Evolutionary conservation across 2,888 invertebrate species (phyloP), one percentile per base, ranked within the genome.

Genomic region (Lepidochitona cinerea): DNA sequence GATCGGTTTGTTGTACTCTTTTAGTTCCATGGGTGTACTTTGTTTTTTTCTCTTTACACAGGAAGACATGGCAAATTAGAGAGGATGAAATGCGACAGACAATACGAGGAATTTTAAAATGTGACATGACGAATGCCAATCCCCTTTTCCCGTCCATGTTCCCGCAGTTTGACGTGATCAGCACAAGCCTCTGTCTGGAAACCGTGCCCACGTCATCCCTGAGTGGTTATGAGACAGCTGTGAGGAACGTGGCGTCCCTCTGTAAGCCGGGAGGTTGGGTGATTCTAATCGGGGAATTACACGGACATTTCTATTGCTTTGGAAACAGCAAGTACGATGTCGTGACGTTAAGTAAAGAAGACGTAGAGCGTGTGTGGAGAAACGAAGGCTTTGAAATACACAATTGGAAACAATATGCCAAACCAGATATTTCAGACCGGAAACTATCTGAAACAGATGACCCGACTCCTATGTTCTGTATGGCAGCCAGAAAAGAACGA

Each of bases 141-240:
- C 68, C 68, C 29, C 32, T 68, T 12, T 35, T 49, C n/a, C 68
- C 41, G 14, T 32, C n/a, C 12, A 29, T 18, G 1, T 37, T 7
- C 29, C 68, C 68, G 3, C 67, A 14, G 14, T 68, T 68, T 33
- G 68, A 68, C 29, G 68, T 29, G 29, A 68, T 68, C 52, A 33
- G 18, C 29, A 26, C 49, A 12, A 32, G 26, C n/a, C 68, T 68
- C 14, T 49, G 49, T 29, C 49, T 68, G 18, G 68, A 68, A 12
- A 23, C 23, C 23, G 41, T 36, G 12, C 35, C 52, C 26, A 12
- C 49, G 12, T 3, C 18, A 3, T n/a, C 23, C 23, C 3, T 29
- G n/a, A 32, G 3, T 4, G 52, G 23, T 18, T 68, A 68, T 49
- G 14, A 68, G 32, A 14, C 29, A 32, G 33, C 29, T 4, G 32